Evolutionary conservation across 2,888 invertebrate genomes (phyloP).

Genomic region (Caenorhabditis sulstoni): DNA sequence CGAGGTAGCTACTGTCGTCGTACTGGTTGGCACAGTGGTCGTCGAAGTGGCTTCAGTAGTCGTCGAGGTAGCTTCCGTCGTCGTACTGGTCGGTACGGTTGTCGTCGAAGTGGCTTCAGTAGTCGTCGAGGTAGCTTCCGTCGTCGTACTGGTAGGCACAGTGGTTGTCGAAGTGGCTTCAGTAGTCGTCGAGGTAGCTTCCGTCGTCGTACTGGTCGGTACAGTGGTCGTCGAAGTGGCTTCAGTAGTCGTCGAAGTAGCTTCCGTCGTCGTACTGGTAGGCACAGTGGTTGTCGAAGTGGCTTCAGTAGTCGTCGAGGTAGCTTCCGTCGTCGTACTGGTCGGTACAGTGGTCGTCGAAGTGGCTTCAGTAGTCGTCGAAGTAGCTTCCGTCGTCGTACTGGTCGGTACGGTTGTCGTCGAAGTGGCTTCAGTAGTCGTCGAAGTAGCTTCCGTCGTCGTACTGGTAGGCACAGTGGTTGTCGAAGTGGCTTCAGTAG

Average conservation of each 20-base stretch:
- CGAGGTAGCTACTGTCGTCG: no score
- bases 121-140: no score
- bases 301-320: constrained; percentile 12
- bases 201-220: constrained; percentile 6
- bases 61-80: no score
- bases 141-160: no score
- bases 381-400: constrained; percentile 23
- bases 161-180: constrained; percentile 17
- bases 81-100: no score
- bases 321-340: constrained; percentile 21
- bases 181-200: not conserved
- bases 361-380: constrained; percentile 16
- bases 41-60: no score
- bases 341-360: constrained; percentile 28
- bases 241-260: constrained; percentile 23
- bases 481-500: constrained; percentile 25
- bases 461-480: constrained; percentile 17
- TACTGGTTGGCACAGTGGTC: no score
- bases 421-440: constrained; percentile 3
- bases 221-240: constrained; percentile 19
- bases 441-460: constrained; percentile 23
- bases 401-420: constrained; percentile 22
- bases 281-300: constrained; percentile 22
- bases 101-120: no score
- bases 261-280: constrained; percentile 22